These are phyloP conservation scores for Numida meleagris DNA, from an alignment of 2,113 vertebrate genomes.

Conservation along the genomic window DNA sequence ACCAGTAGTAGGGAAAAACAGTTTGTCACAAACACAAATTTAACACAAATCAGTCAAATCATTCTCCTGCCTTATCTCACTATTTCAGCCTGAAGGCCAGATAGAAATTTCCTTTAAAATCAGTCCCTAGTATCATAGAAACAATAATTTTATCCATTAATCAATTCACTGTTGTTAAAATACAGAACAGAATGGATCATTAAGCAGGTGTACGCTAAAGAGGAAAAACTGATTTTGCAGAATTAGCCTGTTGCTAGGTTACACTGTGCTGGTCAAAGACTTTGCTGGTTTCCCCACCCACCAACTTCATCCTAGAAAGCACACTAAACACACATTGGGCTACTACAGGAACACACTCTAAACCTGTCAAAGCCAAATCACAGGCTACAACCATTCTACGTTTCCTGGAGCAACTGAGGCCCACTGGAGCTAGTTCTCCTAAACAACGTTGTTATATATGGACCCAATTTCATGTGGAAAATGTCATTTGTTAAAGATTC, in stretches of 20 bases:
- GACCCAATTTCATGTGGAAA: not conserved
- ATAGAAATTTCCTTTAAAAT: not conserved
- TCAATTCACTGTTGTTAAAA: not conserved
- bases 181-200: not conserved
- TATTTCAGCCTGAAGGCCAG: not conserved
- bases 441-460: not conserved
- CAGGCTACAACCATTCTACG: not conserved
- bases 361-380: not conserved
- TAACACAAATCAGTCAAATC: not conserved
- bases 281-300: not conserved
- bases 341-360: not conserved
- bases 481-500: not conserved
- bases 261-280: not conserved
- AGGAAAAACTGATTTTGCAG: not conserved
- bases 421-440: not conserved
- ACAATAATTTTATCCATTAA: not conserved
- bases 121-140: not conserved
- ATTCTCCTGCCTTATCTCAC: not conserved
- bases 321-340: not conserved
- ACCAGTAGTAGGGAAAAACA: not conserved
- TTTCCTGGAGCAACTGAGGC: not conserved
- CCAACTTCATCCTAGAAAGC: not conserved
- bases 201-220: not conserved
- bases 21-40: not conserved
- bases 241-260: conserved; percentile 32